These are phyloP conservation scores for Limulus polyphemus DNA, from an alignment of 2,888 invertebrate species.

Conservation along the genomic window DNA sequence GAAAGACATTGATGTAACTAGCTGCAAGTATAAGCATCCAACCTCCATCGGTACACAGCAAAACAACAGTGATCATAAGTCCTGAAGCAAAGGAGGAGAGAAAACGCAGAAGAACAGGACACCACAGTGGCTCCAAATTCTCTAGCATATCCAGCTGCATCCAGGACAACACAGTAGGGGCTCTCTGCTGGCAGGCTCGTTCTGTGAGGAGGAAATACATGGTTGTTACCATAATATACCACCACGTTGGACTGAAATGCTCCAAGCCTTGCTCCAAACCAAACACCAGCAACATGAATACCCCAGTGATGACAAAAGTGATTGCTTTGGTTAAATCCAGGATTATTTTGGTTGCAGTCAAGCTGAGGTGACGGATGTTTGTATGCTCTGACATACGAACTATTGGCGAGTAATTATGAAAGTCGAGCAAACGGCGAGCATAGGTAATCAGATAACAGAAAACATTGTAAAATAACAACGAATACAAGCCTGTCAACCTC, in stretches of 20 bases:
- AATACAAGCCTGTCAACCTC: conserved; percentile 56
- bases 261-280: conserved; percentile 61
- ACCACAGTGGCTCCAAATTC: conserved; percentile 56
- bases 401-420: conserved; percentile 63
- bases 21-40: conserved; percentile 21
- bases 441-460: conserved; percentile 63
- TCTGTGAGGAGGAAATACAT: conserved; percentile 58
- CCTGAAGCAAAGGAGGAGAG: conserved; percentile 21
- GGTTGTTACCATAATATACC: conserved; percentile 54
- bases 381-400: conserved; percentile 59
- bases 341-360: conserved; percentile 67
- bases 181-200: conserved; percentile 50
- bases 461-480: conserved; percentile 69
- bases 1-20: conserved; percentile 22
- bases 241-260: conserved; percentile 54
- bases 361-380: conserved; percentile 60
- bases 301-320: conserved; percentile 61
- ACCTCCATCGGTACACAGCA: conserved; percentile 21
- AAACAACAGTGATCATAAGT: conserved; percentile 21
- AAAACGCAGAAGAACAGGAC: conserved; percentile 46
- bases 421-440: conserved; percentile 56
- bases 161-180: conserved; percentile 47
- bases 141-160: conserved; percentile 52
- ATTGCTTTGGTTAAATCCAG: conserved; percentile 70
- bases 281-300: conserved; percentile 59